These are phyloP conservation scores for Elaphurus davidianus DNA, from an alignment of 2,113 vertebrate genomes.

Conservation along the genomic window DNA sequence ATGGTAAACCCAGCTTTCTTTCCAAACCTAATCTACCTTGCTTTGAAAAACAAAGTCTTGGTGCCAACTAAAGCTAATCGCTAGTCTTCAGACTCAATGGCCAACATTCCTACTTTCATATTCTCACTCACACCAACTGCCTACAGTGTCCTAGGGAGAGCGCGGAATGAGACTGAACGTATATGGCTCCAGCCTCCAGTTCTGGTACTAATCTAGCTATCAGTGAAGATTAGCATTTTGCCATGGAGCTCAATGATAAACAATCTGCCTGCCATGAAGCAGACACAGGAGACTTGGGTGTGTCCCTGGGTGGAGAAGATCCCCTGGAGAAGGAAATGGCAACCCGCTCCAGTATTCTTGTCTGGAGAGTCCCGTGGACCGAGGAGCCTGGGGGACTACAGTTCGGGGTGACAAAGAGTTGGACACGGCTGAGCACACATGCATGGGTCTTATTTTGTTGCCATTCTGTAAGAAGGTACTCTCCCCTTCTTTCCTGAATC, in stretches of 20 bases:
- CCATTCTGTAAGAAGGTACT: neutral
- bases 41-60: neutral
- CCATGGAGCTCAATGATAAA: neutral
- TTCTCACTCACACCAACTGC: neutral
- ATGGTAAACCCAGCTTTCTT: neutral
- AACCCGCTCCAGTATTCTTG: neutral
- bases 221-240: neutral
- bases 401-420: neutral
- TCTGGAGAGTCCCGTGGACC: neutral
- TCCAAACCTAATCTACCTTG: neutral
- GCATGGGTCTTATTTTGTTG: neutral
- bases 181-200: neutral
- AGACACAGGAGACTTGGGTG: neutral
- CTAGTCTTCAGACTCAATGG: neutral
- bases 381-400: neutral
- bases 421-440: neutral
- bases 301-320: neutral
- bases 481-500: neutral
- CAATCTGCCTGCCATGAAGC: neutral
- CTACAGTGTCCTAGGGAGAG: neutral
- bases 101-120: neutral
- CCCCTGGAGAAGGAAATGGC: neutral
- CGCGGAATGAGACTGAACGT: accelerated
- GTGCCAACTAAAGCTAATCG: neutral
- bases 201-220: neutral